phyloP scores from a whole-genome alignment of 1,140 invertebrate genomes.

The Papilio polytes region DNA sequence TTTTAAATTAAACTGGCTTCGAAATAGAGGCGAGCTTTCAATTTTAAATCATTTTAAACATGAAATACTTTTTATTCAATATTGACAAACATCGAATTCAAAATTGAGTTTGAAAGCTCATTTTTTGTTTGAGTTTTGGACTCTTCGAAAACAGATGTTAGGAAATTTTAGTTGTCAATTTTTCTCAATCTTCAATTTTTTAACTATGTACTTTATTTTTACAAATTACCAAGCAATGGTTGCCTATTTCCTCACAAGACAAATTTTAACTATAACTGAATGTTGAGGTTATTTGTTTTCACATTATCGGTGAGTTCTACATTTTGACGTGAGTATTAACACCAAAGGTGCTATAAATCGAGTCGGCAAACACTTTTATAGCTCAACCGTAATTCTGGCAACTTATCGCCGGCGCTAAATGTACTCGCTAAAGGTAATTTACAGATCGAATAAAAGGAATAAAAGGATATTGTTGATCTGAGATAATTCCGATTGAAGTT shows the following conservation, averaged over 20 bases:
- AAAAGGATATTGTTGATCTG: background rate
- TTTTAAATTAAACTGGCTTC: background rate
- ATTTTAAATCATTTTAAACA: background rate
- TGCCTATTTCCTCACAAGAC: too few species aligned
- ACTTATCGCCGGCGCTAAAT: conserved; percentile 31
- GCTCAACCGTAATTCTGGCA: conserved; percentile 21
- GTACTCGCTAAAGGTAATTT: conserved; percentile 25
- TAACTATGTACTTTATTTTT: too few species aligned
- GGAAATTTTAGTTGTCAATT: too few species aligned
- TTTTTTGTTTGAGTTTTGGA: too few species aligned
- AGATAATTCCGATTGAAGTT: background rate
- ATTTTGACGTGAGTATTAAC: conserved; percentile 28
- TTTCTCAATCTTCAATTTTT: too few species aligned
- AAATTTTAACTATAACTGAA: background rate
- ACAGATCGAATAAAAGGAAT: conserved; percentile 20
- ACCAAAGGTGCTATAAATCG: conserved; percentile 12
- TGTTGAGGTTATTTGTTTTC: background rate
- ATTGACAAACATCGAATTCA: background rate
- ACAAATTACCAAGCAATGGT: too few species aligned
- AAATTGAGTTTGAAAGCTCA: too few species aligned
- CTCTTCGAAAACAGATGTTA: too few species aligned
- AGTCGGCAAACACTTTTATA: conserved; percentile 26
- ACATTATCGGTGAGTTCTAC: background rate
- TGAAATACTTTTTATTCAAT: background rate
- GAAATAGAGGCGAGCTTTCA: background rate